Conservation (phyloP, 2,113 vertebrate genomes). For the Dromiciops gliroides region DNA sequence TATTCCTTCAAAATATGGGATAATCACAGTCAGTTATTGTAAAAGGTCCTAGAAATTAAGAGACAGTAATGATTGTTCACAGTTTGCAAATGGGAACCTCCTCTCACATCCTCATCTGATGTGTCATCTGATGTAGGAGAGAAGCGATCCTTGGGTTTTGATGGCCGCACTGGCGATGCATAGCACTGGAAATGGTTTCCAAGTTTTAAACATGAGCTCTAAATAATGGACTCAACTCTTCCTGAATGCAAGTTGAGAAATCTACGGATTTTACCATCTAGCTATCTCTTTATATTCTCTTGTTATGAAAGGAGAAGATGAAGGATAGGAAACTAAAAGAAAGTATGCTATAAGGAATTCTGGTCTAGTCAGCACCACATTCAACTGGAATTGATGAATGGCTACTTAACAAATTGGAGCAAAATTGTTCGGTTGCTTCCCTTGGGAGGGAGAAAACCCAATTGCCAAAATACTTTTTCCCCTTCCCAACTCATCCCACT, state of each 20-base stretch:
- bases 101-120: background rate
- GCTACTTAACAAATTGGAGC: background rate
- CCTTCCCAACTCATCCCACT: background rate
- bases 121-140: background rate
- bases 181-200: background rate
- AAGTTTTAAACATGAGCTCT: background rate
- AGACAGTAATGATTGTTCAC: background rate
- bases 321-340: background rate
- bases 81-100: background rate
- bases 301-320: background rate
- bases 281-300: background rate
- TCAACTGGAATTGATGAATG: background rate
- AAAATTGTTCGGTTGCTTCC: background rate
- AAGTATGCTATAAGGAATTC: background rate
- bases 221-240: background rate
- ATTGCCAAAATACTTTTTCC: background rate
- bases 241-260: background rate
- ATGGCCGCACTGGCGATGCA: background rate
- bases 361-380: background rate
- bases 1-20: background rate
- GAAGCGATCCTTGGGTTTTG: background rate
- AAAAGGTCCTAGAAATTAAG: background rate
- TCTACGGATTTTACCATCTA: background rate
- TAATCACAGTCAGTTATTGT: background rate
- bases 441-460: background rate